A percentile compares a stretch with the other conserved stretches of the same genome.
phyloP scores from a whole-genome alignment of 2,888 invertebrate genomes.

The Lathronympha strigana region DNA sequence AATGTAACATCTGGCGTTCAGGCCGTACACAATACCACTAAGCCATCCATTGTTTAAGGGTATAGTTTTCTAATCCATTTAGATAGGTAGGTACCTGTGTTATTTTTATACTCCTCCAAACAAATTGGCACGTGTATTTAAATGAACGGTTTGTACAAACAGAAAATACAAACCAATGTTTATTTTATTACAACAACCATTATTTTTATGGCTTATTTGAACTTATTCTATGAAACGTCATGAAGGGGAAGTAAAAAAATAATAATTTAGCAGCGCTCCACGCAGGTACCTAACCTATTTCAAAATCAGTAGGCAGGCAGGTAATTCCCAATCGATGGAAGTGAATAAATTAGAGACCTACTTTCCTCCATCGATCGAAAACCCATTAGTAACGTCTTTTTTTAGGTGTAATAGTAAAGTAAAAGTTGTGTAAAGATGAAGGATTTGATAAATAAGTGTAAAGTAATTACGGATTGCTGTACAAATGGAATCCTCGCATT shows the following conservation, averaged over 20 bases:
- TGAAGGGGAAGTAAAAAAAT: not conserved
- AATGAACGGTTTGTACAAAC: not conserved
- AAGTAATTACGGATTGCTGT: no score
- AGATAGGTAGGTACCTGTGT: not conserved
- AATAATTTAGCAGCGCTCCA: not conserved
- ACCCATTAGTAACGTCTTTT: not conserved
- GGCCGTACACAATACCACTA: not conserved
- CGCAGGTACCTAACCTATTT: not conserved
- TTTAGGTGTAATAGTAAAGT: not conserved
- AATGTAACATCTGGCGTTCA: constrained; percentile 21
- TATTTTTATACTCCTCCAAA: not conserved
- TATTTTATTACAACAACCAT: not conserved
- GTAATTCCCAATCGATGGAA: constrained; percentile 10
- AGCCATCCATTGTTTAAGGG: not conserved
- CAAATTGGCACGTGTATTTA: constrained; percentile 1
- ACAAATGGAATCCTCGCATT: no score
- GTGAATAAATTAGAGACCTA: constrained; percentile 19
- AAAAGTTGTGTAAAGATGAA: not conserved
- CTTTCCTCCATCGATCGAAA: constrained; percentile 1
- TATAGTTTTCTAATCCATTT: constrained; percentile 6
- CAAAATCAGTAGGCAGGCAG: no score
- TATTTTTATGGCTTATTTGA: not conserved
- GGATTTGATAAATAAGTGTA: no score
- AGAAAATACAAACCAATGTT: not conserved
- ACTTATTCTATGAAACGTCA: not conserved